These are phyloP conservation scores for Drosophila mauritiana DNA, from an alignment of 1,140 invertebrate species.

Conservation along the genomic window DNA sequence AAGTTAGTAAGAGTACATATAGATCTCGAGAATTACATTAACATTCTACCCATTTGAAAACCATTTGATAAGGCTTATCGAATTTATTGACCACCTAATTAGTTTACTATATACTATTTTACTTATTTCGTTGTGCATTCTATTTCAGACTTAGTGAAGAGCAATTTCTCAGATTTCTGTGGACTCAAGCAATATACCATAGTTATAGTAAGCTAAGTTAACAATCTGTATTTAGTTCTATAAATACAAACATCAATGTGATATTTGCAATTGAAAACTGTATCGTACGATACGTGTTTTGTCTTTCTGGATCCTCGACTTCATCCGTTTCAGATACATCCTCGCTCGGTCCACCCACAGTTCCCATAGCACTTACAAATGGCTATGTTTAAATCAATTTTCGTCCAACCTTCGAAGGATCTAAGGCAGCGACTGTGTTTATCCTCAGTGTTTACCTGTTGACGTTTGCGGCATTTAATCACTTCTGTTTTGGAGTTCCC, in stretches of 20 bases:
- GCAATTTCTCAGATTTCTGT: conserved; percentile 10
- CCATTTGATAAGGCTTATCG: too few species aligned
- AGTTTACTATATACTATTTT: too few species aligned
- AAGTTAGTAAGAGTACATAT: too few species aligned
- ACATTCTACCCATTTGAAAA: too few species aligned
- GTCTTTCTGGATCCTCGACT: neutral
- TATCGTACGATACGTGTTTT: neutral
- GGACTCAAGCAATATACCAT: conserved; percentile 11
- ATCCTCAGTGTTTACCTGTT: conserved; percentile 61
- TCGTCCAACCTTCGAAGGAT: conserved; percentile 38
- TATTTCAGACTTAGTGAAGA: conserved; percentile 19
- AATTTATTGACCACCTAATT: too few species aligned
- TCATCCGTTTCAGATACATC: neutral
- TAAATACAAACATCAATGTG: conserved; percentile 68
- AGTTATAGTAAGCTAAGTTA: conserved; percentile 24
- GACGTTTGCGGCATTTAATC: conserved; percentile 72
- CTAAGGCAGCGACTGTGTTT: conserved; percentile 44
- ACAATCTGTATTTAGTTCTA: conserved; percentile 45
- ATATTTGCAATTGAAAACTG: conserved; percentile 55
- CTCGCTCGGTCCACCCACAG: conserved; percentile 5
- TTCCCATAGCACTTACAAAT: conserved; percentile 53
- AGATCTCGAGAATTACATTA: too few species aligned
- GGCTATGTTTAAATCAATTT: conserved; percentile 73
- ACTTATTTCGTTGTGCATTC: neutral
- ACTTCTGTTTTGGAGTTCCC: conserved; percentile 48